These are phyloP conservation scores for Dromas ardeola DNA, from an alignment of 2,113 vertebrate species.

Conservation along the genomic window DNA sequence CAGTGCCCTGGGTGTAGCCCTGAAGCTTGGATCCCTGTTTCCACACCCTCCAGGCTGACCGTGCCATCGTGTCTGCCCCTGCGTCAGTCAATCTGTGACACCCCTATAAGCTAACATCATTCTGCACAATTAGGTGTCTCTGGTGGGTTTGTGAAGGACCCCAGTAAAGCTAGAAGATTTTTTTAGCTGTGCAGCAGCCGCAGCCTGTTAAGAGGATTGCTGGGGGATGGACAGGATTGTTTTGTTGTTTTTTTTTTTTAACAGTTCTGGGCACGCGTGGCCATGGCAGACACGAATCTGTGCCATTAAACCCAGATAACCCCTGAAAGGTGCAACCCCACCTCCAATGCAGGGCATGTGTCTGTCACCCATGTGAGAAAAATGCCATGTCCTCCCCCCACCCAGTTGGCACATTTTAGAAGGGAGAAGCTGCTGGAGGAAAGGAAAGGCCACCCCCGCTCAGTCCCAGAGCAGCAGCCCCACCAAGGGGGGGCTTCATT, in stretches of 20 bases:
- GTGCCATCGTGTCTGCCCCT: fast-evolving
- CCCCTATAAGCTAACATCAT: fast-evolving
- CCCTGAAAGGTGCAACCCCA: background rate
- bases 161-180: background rate
- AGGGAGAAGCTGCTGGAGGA: background rate
- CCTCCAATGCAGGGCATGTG: background rate
- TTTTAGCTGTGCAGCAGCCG: background rate
- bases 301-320: background rate
- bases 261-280: background rate
- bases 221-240: background rate
- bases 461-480: background rate
- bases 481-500: fast-evolving
- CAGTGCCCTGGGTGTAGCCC: background rate
- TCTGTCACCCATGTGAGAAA: background rate
- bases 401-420: too few species aligned
- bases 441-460: background rate
- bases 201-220: background rate
- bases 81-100: background rate
- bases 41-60: background rate
- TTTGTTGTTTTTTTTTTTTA: background rate
- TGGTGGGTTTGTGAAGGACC: background rate
- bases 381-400: background rate
- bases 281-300: fast-evolving
- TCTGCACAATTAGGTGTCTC: background rate
- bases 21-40: background rate